These are phyloP conservation scores for Lycodopsis pacificus DNA, from an alignment of 2,797 vertebrate species.

Conservation along the genomic window DNA sequence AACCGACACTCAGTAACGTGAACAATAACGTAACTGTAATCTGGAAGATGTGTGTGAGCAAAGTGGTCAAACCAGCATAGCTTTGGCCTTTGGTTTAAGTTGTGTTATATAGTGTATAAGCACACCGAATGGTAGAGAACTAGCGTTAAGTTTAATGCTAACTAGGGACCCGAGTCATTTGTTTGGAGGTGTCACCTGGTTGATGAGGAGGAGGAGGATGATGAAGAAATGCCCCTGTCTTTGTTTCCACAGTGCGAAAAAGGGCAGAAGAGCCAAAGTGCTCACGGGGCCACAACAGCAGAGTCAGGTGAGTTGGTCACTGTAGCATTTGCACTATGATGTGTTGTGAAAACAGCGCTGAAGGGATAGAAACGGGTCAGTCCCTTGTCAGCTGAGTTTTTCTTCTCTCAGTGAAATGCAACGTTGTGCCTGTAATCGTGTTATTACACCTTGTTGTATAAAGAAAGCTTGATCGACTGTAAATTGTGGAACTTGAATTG, in stretches of 20 bases:
- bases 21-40: too few species aligned
- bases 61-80: not conserved
- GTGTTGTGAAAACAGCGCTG: too few species aligned
- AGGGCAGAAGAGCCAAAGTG: slow-evolving; percentile 21
- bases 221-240: not conserved
- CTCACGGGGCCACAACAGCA: not conserved
- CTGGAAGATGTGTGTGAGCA: not conserved
- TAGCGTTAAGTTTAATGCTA: too few species aligned
- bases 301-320: slow-evolving; percentile 33
- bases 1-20: too few species aligned
- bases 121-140: not conserved
- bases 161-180: not conserved
- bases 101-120: not conserved
- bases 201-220: not conserved
- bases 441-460: not conserved
- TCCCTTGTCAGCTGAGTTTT: not conserved
- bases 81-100: not conserved
- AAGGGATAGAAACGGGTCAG: not conserved
- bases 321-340: not conserved
- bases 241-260: slow-evolving; percentile 41
- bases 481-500: not conserved
- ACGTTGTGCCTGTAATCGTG: not conserved
- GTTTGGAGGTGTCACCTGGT: not conserved
- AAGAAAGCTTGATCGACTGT: not conserved
- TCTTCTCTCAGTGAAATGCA: not conserved